Evolutionary conservation across 2,888 invertebrate genomes (phyloP), one percentile per base, ranked within the genome.

Genomic region (Hyalella azteca): DNA sequence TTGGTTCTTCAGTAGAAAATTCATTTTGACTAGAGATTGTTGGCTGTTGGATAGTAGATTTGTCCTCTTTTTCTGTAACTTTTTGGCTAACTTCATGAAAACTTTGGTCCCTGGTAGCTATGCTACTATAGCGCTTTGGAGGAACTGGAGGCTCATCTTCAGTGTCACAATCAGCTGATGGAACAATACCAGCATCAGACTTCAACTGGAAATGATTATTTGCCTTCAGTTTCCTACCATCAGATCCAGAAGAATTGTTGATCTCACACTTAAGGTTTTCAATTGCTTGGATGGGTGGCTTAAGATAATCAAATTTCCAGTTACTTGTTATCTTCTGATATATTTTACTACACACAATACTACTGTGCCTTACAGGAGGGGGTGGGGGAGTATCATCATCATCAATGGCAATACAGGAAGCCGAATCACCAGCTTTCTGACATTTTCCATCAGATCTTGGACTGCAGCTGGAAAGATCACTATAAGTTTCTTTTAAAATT

Each of bases 241-340:
- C n/a, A n/a, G 13, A 0, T 39, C 40, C 9, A 1, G 3, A 26
- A 75, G 45, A 39, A 75, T 13, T 75, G 45, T 73, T 15, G 32
- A 32, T 39, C 39, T 39, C 39, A 32, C 36, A n/a, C n/a, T n/a
- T n/a, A n/a, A n/a, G n/a, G n/a, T 45, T 66, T 66, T 7, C 3
- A 66, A 66, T 7, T 9, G 32, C 66, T 19, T 66, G 66, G 29
- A 36, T 36, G 13, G 36, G 66, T 36, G 32, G 66, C 66, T 66
- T 75, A 9, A 75, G 75, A n/a, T 75, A 45, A 29, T 75, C 75
- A 75, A 75, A 75, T 45, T 75, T 75, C 75, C 75, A 75, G 45
- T 75, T 75, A 45, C 22, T 75, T 13, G 41, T 29, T 36, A 75
- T 36, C 26, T 75, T 75, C 26, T 75, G 75, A 22, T 45, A 75